A percentile compares a stretch with the other conserved stretches of the same genome.
phyloP scores from a whole-genome alignment of 2,113 vertebrate species.

The Xerus inauris region DNA sequence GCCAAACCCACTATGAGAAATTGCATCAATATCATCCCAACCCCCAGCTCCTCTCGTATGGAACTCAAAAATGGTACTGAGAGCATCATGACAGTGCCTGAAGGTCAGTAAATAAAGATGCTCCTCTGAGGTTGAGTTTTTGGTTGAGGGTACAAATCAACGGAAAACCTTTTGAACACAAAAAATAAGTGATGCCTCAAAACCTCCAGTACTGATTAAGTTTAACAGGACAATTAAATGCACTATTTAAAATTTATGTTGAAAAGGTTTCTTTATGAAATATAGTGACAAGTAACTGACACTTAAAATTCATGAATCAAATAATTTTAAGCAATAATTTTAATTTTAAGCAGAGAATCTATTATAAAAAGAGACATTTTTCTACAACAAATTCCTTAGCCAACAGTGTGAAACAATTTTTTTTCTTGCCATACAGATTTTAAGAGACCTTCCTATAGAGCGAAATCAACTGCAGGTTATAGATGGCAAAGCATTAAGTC shows the following conservation, averaged over 20 bases:
- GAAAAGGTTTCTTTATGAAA: conserved; percentile 46
- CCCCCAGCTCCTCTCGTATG: conserved; percentile 73
- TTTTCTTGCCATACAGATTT: conserved; percentile 54
- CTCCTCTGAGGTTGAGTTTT: conserved; percentile 83
- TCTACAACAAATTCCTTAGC: conserved; percentile 44
- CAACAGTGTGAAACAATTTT: background rate
- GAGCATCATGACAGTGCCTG: conserved; percentile 87
- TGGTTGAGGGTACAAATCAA: conserved; percentile 75
- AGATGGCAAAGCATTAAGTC: conserved; percentile 39
- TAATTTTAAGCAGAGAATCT: conserved; percentile 54
- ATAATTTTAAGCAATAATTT: conserved; percentile 61
- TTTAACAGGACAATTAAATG: conserved; percentile 52
- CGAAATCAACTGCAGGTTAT: conserved; percentile 36
- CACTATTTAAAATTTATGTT: conserved; percentile 45
- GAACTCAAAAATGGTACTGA: conserved; percentile 83
- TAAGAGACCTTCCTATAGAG: background rate
- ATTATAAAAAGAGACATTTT: conserved; percentile 47
- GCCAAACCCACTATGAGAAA: conserved; percentile 90
- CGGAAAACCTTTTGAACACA: conserved; percentile 61
- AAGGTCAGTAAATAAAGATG: conserved; percentile 91
- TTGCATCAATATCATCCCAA: conserved; percentile 90
- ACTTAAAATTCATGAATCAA: conserved; percentile 58
- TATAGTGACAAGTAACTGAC: background rate
- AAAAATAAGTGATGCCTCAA: conserved; percentile 47
- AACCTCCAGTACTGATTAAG: background rate